Conservation (phyloP, 2,797 vertebrate species). For the Protosalanx chinensis region DNA sequence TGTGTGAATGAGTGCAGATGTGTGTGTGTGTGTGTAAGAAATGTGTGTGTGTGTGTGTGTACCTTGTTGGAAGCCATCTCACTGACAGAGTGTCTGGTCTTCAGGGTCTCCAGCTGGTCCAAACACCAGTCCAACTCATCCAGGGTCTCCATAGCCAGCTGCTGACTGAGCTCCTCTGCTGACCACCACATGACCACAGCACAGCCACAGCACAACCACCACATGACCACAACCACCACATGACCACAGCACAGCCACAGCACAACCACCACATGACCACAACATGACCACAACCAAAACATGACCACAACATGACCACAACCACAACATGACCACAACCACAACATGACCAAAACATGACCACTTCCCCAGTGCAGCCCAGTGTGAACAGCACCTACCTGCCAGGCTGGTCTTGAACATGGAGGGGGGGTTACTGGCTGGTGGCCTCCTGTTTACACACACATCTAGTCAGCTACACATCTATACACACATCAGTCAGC, state of each 20-base stretch:
- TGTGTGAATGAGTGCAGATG: too few species aligned
- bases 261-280: not conserved
- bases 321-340: not conserved
- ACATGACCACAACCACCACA: not conserved
- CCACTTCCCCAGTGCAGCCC: not conserved
- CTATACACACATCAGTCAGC: too few species aligned
- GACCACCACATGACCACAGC: slow-evolving; percentile 15
- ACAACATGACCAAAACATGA: not conserved
- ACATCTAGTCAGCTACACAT: not conserved
- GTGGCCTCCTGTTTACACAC: slow-evolving; percentile 68
- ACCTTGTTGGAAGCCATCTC: slow-evolving; percentile 98
- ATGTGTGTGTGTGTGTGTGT: slow-evolving; percentile 1
- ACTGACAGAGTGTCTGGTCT: slow-evolving; percentile 89
- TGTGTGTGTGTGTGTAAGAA: not conserved
- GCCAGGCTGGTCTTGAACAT: slow-evolving; percentile 76
- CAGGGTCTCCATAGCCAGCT: slow-evolving; percentile 85
- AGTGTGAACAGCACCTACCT: slow-evolving; percentile 65
- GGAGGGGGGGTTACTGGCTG: slow-evolving; percentile 71
- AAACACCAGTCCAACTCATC: slow-evolving; percentile 96
- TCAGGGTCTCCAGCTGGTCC: slow-evolving; percentile 91
- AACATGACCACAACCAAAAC: not conserved
- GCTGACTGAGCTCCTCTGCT: slow-evolving; percentile 85
- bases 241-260: not conserved
- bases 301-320: not conserved
- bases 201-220: not conserved